Evolutionary conservation across 2,113 vertebrate species (phyloP).

Genomic region (Lasiurus cinereus): DNA sequence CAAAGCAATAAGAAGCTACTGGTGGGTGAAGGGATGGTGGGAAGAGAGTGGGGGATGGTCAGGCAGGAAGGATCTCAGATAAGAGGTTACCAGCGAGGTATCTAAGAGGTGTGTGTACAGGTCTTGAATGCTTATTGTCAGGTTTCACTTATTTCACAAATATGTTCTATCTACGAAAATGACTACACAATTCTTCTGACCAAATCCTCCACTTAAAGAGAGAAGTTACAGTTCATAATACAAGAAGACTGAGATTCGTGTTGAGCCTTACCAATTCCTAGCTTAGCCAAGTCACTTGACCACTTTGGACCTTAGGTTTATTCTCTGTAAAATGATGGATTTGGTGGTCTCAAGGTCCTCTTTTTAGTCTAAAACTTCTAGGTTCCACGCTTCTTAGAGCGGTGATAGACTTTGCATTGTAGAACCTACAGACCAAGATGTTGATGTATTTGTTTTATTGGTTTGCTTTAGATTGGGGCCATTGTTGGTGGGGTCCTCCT

Average conservation of each 20-base stretch:
- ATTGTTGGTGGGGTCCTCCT: constrained; percentile 79
- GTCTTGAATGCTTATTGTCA: background rate
- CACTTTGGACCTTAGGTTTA: background rate
- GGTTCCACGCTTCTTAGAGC: background rate
- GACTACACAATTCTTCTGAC: background rate
- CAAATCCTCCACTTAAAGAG: background rate
- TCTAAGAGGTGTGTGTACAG: background rate
- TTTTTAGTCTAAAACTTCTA: background rate
- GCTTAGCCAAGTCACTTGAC: background rate
- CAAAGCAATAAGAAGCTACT: background rate
- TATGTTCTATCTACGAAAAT: background rate
- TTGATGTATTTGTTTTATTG: background rate
- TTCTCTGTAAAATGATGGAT: background rate
- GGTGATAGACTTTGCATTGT: background rate
- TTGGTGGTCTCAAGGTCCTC: background rate
- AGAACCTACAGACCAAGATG: background rate
- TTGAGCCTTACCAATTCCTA: background rate
- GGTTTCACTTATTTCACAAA: background rate
- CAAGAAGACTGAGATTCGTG: background rate
- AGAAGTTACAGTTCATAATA: background rate
- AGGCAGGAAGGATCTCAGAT: background rate
- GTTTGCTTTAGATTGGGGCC: constrained; percentile 80
- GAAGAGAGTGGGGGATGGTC: too few species aligned
- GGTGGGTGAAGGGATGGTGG: background rate
- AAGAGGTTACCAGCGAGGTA: background rate